Conservation (phyloP, 2,113 vertebrate species). For the Dasypus novemcinctus region DNA sequence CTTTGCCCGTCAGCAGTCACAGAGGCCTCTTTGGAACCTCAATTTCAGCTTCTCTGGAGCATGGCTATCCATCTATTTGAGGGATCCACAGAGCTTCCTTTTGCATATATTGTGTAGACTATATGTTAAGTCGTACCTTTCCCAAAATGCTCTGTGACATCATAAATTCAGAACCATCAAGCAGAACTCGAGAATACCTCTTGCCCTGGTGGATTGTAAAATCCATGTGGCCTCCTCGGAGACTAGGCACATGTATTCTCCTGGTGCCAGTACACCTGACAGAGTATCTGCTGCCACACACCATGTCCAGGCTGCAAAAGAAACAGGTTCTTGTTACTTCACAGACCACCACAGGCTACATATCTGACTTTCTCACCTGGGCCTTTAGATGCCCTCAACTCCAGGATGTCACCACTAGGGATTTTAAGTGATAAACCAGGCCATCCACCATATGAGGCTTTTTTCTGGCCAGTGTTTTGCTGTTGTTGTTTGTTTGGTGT, state of each 20-base stretch:
- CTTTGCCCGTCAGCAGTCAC: background rate
- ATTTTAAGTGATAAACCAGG: constrained; percentile 69
- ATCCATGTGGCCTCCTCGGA: background rate
- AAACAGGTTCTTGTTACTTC: background rate
- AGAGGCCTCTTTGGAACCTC: background rate
- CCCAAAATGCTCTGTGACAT: background rate
- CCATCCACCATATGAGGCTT: constrained; percentile 51
- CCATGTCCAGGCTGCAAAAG: background rate
- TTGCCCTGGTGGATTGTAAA: background rate
- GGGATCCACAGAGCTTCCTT: background rate
- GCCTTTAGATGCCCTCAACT: background rate
- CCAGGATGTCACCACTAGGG: background rate
- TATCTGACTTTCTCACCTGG: background rate
- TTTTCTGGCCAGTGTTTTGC: background rate
- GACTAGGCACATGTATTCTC: background rate
- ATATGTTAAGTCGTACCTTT: background rate
- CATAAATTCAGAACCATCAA: background rate
- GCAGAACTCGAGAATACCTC: background rate
- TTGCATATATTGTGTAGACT: background rate
- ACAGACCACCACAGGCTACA: background rate
- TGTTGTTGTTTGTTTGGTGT: constrained; percentile 55
- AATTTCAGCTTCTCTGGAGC: background rate
- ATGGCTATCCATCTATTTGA: background rate
- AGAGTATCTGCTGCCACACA: background rate
- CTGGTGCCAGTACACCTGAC: background rate